Evolutionary conservation across 1,140 invertebrate species (phyloP).

Genomic region (Neuroterus valhalla): DNA sequence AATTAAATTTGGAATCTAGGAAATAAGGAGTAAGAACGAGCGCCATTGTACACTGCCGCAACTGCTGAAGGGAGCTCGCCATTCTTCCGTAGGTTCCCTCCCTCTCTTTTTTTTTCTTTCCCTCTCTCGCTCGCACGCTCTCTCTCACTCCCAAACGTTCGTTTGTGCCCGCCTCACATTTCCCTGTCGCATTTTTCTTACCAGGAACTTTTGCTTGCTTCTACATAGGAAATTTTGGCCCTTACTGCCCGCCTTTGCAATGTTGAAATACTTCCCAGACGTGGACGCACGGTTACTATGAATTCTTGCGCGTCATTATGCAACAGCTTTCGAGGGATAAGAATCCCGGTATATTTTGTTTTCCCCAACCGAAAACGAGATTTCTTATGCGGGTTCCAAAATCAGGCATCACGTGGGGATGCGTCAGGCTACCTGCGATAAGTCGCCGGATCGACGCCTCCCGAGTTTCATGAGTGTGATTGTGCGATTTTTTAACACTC

Average conservation of each 20-base stretch:
- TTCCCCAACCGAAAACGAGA: slow-evolving; percentile 1
- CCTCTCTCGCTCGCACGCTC: slow-evolving; percentile 12
- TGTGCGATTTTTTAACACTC: slow-evolving; percentile 20
- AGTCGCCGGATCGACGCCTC: slow-evolving; percentile 3
- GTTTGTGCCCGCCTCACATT: slow-evolving; percentile 34
- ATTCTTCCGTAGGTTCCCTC: slow-evolving; percentile 2
- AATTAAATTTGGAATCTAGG: slow-evolving; percentile 9
- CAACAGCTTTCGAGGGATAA: slow-evolving; percentile 46
- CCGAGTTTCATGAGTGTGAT: slow-evolving; percentile 16
- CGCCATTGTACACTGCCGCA: slow-evolving; percentile 57
- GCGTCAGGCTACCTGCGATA: slow-evolving; percentile 46
- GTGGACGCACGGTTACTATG: slow-evolving; percentile 39
- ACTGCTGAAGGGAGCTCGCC: slow-evolving; percentile 44
- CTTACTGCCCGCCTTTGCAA: neutral
- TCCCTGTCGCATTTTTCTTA: slow-evolving; percentile 35
- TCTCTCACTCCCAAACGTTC: slow-evolving; percentile 31
- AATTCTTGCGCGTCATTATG: slow-evolving; percentile 63
- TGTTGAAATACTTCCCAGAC: slow-evolving; percentile 30
- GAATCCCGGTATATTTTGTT: too few species aligned
- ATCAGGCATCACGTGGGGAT: slow-evolving; percentile 62
- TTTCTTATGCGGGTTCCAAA: slow-evolving; percentile 37
- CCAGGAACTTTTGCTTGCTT: neutral
- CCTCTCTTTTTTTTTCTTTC: slow-evolving; percentile 2
- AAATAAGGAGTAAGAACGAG: slow-evolving; percentile 38
- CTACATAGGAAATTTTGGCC: slow-evolving; percentile 37